Percentiles rank a stretch among this genome's conserved stretches.
Conservation (phyloP, 64 coral and sea anemone species). For the Montipora cactus region DNA sequence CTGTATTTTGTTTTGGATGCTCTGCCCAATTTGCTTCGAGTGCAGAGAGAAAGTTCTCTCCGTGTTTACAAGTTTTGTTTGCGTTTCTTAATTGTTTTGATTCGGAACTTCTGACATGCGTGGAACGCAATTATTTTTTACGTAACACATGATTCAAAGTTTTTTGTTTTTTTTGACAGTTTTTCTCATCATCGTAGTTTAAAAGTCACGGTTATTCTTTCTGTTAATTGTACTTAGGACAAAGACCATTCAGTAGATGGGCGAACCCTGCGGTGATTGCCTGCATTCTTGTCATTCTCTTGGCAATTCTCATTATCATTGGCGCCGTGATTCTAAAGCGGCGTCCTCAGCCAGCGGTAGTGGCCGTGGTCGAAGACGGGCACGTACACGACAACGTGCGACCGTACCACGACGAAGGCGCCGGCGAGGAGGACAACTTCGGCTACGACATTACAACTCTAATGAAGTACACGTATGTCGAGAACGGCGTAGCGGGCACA, state of each 20-base stretch:
- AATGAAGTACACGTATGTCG: slow-evolving; percentile 96
- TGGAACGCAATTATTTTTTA: too few species aligned
- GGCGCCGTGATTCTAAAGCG: slow-evolving; percentile 83
- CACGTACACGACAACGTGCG: slow-evolving; percentile 96
- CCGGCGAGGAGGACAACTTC: slow-evolving; percentile 96
- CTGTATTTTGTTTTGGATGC: too few species aligned
- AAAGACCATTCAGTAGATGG: slow-evolving; percentile 60
- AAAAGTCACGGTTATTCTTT: neutral
- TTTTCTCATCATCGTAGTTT: neutral
- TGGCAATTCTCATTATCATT: slow-evolving; percentile 80
- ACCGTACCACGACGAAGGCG: slow-evolving; percentile 97
- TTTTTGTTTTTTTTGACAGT: too few species aligned
- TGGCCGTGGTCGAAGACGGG: slow-evolving; percentile 73
- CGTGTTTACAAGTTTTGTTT: too few species aligned
- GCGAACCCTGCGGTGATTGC: slow-evolving; percentile 84
- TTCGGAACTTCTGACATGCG: too few species aligned
- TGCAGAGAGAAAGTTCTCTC: too few species aligned
- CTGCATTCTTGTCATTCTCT: slow-evolving; percentile 69
- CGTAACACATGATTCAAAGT: too few species aligned
- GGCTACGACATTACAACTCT: slow-evolving; percentile 92
- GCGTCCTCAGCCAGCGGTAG: slow-evolving; percentile 47
- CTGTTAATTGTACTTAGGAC: slow-evolving; percentile 29
- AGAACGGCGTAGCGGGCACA: slow-evolving; percentile 63
- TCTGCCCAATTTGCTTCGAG: too few species aligned
- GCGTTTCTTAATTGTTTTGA: too few species aligned